Percentiles rank a stretch among this genome's conserved stretches.
These are phyloP conservation scores for Phoebastria nigripes DNA, from an alignment of 2,797 vertebrate genomes.

Conservation along the genomic window DNA sequence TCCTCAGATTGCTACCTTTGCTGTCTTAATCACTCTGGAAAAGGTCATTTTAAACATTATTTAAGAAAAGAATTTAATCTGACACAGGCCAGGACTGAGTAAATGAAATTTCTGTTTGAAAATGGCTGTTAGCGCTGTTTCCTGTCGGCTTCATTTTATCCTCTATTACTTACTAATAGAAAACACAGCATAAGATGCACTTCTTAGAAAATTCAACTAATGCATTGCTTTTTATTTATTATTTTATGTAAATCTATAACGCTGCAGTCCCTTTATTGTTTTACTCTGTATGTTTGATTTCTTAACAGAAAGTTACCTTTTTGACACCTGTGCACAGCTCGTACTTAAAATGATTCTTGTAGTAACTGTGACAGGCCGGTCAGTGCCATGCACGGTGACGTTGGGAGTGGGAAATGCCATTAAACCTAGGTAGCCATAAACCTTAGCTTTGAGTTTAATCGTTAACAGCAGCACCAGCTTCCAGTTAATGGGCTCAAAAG, in stretches of 20 bases:
- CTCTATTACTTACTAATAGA: not conserved
- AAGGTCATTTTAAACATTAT: not conserved
- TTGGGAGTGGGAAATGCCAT: not conserved
- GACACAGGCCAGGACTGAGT: not conserved
- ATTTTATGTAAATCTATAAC: not conserved
- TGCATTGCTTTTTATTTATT: not conserved
- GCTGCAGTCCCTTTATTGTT: not conserved
- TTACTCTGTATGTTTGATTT: not conserved
- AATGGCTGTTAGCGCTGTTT: not conserved
- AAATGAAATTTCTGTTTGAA: constrained; percentile 33
- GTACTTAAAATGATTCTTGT: not conserved
- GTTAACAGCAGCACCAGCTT: not conserved
- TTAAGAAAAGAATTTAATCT: not conserved
- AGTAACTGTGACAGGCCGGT: not conserved
- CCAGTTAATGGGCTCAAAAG: not conserved
- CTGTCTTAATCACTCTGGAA: not conserved
- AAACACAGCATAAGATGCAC: not conserved
- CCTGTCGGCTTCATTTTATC: not conserved
- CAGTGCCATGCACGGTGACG: accelerated
- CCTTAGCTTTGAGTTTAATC: not conserved
- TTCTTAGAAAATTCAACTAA: not conserved
- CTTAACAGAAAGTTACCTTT: not conserved
- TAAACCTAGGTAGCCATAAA: not conserved
- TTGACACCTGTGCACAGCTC: not conserved
- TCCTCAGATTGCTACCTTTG: not conserved